Evolutionary conservation across 2,113 vertebrate species (phyloP), one percentile per base, ranked within the genome.

Genomic region (Scopus umbretta): DNA sequence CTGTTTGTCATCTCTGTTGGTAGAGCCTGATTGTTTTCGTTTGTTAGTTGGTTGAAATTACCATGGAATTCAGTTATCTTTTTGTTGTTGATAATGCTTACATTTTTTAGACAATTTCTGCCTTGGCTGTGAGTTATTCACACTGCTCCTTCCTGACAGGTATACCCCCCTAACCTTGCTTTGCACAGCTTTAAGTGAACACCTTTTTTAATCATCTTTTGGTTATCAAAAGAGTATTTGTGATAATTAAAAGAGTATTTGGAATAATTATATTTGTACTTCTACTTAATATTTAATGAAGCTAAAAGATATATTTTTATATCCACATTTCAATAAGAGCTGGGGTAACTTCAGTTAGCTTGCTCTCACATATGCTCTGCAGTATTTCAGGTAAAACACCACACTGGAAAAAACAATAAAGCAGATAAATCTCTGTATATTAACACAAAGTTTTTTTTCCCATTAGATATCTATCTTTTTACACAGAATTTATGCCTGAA

Each of bases 31-130:
- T 50, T 82, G 73, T 89, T 92, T 95, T 89, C 78, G 66, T 73
- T 72, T 76, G 85, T 80, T 94, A 71, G 58, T 40, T 70, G 65
- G 73, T 89, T 78, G 93, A 95, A 95, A 94, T 67, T 25, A 74
- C 56, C 66, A 29, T 6, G 75, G 73, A 92, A 91, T 72, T 82
- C 89, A 83, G 67, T 81, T 88, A 95, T 93, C 88, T 68, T 92
- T 56, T 66, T 85, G 76, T 74, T 94, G 71, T n/a, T 94, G 62
- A 47, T 38, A 87, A 76, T 71, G 52, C 76, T 95, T 78, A 80
- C 53, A 83, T 97, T 80, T 86, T 65, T 80, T 40, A 81, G 56
- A 56, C 43, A 79, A 84, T 47, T 73, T 53, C 71, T 87, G 49
- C 67, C 55, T 81, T 29, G 68, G 34, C 61, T 55, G 53, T 18